Conservation (phyloP, 2,888 invertebrate species). For the Pristionchus japonicus region DNA sequence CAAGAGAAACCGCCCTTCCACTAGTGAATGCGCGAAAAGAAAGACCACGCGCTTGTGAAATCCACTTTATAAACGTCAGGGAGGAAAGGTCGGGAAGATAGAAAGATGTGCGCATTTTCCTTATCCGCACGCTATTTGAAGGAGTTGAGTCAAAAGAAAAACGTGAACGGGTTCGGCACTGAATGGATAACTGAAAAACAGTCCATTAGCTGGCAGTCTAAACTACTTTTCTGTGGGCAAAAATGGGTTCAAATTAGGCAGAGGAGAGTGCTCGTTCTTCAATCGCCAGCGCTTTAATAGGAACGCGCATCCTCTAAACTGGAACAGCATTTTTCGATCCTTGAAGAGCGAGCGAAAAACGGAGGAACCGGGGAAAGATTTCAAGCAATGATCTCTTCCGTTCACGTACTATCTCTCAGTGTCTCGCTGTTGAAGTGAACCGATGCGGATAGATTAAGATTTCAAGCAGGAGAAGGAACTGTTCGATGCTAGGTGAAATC, state of each 20-base stretch:
- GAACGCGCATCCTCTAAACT: not conserved
- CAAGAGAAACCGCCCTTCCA: not conserved
- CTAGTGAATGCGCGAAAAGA: not conserved
- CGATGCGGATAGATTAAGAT: not conserved
- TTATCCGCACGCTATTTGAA: not conserved
- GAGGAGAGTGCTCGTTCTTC: not conserved
- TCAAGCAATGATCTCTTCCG: too few species aligned
- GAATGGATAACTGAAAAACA: too few species aligned
- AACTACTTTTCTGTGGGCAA: not conserved
- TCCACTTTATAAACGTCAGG: not conserved
- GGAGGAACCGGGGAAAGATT: not conserved
- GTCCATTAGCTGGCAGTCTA: too few species aligned
- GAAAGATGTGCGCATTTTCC: not conserved
- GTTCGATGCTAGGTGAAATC: not conserved
- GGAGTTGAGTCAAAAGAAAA: too few species aligned
- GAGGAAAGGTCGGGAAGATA: not conserved
- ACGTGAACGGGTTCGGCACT: too few species aligned
- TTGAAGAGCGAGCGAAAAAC: not conserved
- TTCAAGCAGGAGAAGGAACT: not conserved
- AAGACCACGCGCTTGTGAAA: not conserved
- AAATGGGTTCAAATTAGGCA: not conserved
- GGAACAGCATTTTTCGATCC: not conserved
- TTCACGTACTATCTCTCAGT: too few species aligned
- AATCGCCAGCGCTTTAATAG: not conserved
- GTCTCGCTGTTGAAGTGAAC: too few species aligned